Percentiles rank a stretch among this genome's conserved stretches.
Conservation (phyloP, 2,797 vertebrate species). For the Melanotaenia trifasciata region DNA sequence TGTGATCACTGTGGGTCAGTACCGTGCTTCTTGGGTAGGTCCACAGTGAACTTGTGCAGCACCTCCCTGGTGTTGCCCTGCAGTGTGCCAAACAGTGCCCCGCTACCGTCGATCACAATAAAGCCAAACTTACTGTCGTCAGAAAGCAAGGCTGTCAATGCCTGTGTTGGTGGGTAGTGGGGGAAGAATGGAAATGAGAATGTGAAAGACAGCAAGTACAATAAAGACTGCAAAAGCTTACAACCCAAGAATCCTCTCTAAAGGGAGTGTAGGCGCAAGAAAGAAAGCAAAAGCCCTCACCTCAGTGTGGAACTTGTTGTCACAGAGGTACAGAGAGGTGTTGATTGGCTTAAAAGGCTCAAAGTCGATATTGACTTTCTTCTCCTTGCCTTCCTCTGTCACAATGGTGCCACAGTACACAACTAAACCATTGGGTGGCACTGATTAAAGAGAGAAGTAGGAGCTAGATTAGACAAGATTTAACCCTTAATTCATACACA, state of each 20-base stretch:
- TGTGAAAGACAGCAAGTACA: constrained; percentile 14
- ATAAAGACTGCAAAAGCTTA: not conserved
- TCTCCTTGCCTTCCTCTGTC: constrained; percentile 99
- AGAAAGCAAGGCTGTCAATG: constrained; percentile 95
- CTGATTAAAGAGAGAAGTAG: constrained; percentile 80
- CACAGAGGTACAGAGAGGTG: constrained; percentile 98
- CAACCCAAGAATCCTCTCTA: not conserved
- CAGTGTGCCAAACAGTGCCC: constrained; percentile 96
- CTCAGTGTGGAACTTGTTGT: constrained; percentile 99
- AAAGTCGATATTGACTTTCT: constrained; percentile 99
- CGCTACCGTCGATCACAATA: constrained; percentile 98
- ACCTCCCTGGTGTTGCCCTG: constrained; percentile 99
- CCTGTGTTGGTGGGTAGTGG: constrained; percentile 76
- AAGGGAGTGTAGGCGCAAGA: not conserved
- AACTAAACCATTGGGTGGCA: constrained; percentile 99
- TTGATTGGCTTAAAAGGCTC: constrained; percentile 99
- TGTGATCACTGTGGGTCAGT: constrained; percentile 45
- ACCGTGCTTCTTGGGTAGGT: constrained; percentile 99
- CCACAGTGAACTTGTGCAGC: constrained; percentile 99
- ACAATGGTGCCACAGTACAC: constrained; percentile 99
- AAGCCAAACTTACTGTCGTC: constrained; percentile 99
- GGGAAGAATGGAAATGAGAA: constrained; percentile 10
- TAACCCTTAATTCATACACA: not conserved
- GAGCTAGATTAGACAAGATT: constrained; percentile 15
- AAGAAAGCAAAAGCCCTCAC: constrained; percentile 76